A percentile compares a stretch with the other conserved stretches of the same genome.
phyloP scores from a whole-genome alignment of 2,113 vertebrate species.

The Orycteropus afer region DNA sequence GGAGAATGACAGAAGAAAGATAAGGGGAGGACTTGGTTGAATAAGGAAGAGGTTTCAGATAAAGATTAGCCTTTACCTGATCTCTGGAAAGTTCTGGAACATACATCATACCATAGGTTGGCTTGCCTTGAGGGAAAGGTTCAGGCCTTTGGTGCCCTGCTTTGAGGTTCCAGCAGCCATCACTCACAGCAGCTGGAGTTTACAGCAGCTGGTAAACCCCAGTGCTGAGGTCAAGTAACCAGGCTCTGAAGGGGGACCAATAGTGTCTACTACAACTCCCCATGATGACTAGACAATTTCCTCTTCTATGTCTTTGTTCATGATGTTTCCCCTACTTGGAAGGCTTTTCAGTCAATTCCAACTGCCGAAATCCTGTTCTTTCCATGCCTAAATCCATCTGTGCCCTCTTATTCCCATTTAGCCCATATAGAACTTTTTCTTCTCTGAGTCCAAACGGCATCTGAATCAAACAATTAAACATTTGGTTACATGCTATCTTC shows the following conservation, averaged over 20 bases:
- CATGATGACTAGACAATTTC: accelerated
- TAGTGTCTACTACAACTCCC: neutral
- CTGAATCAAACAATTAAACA: too few relatives aligned
- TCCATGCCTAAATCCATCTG: neutral
- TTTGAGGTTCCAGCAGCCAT: too few relatives aligned
- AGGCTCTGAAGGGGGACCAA: too few relatives aligned
- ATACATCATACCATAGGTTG: neutral
- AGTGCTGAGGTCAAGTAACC: neutral
- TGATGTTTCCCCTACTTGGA: too few relatives aligned
- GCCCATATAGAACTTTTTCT: accelerated
- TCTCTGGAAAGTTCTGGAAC: neutral
- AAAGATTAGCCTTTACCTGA: too few relatives aligned
- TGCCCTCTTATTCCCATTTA: accelerated
- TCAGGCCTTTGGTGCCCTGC: neutral
- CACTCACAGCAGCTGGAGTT: accelerated
- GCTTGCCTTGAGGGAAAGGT: neutral
- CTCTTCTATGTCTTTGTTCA: neutral
- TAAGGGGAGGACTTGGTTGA: neutral
- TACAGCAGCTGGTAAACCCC: too few relatives aligned
- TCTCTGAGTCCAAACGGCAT: neutral
- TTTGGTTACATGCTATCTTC: accelerated
- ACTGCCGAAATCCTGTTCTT: neutral
- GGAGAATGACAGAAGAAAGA: too few relatives aligned
- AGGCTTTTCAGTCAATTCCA: neutral
- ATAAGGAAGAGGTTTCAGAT: neutral